These are phyloP conservation scores for Drosophila paramelanica DNA, from an alignment of 2,888 invertebrate species.

Conservation along the genomic window DNA sequence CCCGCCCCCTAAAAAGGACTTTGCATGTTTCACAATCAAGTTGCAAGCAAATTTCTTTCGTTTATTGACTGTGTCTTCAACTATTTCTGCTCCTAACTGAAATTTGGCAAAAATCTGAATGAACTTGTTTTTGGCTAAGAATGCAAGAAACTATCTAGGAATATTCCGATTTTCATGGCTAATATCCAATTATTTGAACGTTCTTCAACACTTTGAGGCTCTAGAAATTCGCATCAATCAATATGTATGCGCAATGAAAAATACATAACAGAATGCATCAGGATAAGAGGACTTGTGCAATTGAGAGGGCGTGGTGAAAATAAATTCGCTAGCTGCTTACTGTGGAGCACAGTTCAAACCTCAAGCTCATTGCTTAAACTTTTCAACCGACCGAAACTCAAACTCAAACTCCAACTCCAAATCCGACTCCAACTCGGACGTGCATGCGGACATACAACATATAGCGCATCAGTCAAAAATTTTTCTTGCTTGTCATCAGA, in stretches of 20 bases:
- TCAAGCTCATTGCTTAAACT: conserved; percentile 61
- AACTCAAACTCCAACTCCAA: conserved; percentile 22
- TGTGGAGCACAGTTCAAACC: conserved; percentile 56
- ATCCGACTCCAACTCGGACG: conserved; percentile 30
- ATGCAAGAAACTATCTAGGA: neutral
- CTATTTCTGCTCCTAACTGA: conserved; percentile 1
- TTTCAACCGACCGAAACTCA: conserved; percentile 42
- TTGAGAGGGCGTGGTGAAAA: conserved; percentile 5
- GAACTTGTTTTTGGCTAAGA: conserved; percentile 10
- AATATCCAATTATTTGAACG: neutral
- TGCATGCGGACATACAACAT: conserved; percentile 59
- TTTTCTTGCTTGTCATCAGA: conserved; percentile 77
- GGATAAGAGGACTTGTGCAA: conserved; percentile 17
- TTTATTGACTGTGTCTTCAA: conserved; percentile 35
- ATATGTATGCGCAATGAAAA: conserved; percentile 69
- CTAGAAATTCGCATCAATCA: conserved; percentile 65
- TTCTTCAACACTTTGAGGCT: conserved; percentile 26
- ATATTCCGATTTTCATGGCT: conserved; percentile 7
- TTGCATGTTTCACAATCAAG: conserved; percentile 68
- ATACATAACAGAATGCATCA: conserved; percentile 58
- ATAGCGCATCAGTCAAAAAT: conserved; percentile 78
- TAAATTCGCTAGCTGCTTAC: conserved; percentile 35
- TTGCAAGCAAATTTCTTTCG: conserved; percentile 53
- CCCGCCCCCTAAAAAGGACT: conserved; percentile 45
- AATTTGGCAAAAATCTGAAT: conserved; percentile 13